These are phyloP conservation scores for Pandemis heparana DNA, from an alignment of 2,888 invertebrate species.

Conservation along the genomic window DNA sequence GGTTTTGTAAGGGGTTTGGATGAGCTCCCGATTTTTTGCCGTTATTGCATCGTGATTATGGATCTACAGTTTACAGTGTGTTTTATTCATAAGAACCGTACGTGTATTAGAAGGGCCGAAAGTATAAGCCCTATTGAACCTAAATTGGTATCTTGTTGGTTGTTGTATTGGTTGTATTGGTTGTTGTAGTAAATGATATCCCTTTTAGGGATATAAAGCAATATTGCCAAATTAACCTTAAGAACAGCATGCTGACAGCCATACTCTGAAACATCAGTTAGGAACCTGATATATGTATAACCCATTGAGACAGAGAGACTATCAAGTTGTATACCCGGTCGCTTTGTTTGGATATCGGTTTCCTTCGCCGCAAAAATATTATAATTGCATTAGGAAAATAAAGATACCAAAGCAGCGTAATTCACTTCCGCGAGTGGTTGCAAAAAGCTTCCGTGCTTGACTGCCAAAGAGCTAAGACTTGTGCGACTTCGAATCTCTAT, in stretches of 20 bases:
- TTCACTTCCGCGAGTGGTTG: constrained; percentile 53
- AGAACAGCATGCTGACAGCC: too few species aligned
- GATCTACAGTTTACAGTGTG: too few species aligned
- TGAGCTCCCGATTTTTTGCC: too few species aligned
- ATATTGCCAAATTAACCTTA: not conserved
- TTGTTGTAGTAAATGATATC: too few species aligned
- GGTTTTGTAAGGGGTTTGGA: too few species aligned
- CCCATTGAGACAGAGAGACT: not conserved
- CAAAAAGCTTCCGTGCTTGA: constrained; percentile 51
- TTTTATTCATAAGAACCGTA: too few species aligned
- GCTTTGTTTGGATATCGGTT: not conserved
- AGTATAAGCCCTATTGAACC: too few species aligned
- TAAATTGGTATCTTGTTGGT: too few species aligned
- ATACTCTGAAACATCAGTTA: not conserved
- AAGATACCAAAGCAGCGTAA: constrained; percentile 51
- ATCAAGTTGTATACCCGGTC: not conserved
- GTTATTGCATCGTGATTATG: too few species aligned
- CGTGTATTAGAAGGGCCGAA: too few species aligned
- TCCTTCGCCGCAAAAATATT: not conserved
- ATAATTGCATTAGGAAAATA: constrained; percentile 4
- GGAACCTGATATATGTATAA: not conserved
- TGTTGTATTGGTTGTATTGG: too few species aligned
- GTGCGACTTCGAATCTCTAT: constrained; percentile 72
- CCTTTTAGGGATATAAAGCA: too few species aligned
- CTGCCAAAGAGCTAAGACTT: constrained; percentile 74